These are phyloP conservation scores for Triplophysa yarkandensis DNA, from an alignment of 2,797 vertebrate genomes.

Conservation along the genomic window DNA sequence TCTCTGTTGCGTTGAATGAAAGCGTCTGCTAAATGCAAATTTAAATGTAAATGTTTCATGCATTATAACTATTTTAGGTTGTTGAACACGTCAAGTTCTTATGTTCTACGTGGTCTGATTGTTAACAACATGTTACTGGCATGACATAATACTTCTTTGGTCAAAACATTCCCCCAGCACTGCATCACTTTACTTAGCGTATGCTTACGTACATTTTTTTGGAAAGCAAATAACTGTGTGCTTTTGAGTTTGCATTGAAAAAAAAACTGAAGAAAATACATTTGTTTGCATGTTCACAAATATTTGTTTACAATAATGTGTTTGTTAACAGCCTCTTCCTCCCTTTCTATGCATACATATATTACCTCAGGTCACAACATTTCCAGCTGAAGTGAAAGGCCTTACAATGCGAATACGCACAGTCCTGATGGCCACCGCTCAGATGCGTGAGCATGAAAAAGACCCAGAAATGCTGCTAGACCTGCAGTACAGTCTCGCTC, in stretches of 20 bases:
- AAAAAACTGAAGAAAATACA: background rate
- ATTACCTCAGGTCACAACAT: constrained; percentile 82
- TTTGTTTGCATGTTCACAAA: background rate
- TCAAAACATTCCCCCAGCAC: too few species aligned
- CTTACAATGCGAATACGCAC: constrained; percentile 95
- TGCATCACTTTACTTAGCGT: too few species aligned
- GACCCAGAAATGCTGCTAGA: constrained; percentile 97
- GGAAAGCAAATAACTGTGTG: background rate
- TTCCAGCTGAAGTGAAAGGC: constrained; percentile 93
- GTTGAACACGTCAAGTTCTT: too few species aligned
- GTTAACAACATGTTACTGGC: too few species aligned
- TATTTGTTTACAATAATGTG: background rate
- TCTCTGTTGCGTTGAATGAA: too few species aligned
- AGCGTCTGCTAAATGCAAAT: too few species aligned
- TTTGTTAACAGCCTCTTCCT: background rate
- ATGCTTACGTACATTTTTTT: too few species aligned
- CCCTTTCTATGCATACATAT: constrained; percentile 1
- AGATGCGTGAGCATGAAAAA: constrained; percentile 95
- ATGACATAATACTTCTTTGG: too few species aligned
- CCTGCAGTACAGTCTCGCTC: constrained; percentile 94
- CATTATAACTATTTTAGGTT: too few species aligned
- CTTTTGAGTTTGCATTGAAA: background rate
- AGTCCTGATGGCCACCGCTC: constrained; percentile 96
- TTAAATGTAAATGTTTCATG: too few species aligned
- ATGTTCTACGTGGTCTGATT: too few species aligned